These are phyloP conservation scores for Pseudocheirus occidentalis DNA, from an alignment of 2,797 vertebrate species.

Conservation along the genomic window DNA sequence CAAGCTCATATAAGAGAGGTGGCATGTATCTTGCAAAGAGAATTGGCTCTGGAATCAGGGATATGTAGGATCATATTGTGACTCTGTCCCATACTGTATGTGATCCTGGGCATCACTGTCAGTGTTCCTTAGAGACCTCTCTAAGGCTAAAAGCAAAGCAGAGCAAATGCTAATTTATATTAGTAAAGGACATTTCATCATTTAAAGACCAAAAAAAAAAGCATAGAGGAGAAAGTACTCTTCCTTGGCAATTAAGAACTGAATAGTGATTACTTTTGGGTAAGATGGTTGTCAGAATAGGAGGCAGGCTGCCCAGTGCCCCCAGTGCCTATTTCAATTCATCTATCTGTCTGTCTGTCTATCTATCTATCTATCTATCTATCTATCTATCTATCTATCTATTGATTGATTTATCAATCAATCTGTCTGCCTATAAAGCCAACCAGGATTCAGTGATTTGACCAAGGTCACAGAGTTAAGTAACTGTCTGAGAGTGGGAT, in stretches of 20 bases:
- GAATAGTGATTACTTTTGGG: not conserved
- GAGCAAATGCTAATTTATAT: not conserved
- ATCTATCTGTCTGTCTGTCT: not conserved
- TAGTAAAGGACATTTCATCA: not conserved
- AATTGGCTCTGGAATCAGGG: not conserved
- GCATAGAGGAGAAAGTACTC: not conserved
- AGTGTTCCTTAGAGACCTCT: not conserved
- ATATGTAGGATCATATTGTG: not conserved
- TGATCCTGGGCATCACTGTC: not conserved
- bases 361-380: no score
- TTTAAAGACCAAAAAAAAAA: not conserved
- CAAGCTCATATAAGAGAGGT: not conserved
- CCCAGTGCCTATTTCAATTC: not conserved
- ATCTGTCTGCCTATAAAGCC: not conserved
- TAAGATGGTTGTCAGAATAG: not conserved
- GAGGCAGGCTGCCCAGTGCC: not conserved
- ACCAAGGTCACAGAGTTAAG: not conserved
- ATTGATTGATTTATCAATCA: no score
- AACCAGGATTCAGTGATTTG: not conserved
- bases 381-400: not conserved
- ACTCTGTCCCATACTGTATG: not conserved
- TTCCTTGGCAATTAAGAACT: not conserved
- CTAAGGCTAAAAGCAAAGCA: not conserved
- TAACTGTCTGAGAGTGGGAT: not conserved
- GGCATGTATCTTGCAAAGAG: not conserved